phyloP scores from a whole-genome alignment of 2,888 invertebrate genomes.

The Andrena bucephala region DNA sequence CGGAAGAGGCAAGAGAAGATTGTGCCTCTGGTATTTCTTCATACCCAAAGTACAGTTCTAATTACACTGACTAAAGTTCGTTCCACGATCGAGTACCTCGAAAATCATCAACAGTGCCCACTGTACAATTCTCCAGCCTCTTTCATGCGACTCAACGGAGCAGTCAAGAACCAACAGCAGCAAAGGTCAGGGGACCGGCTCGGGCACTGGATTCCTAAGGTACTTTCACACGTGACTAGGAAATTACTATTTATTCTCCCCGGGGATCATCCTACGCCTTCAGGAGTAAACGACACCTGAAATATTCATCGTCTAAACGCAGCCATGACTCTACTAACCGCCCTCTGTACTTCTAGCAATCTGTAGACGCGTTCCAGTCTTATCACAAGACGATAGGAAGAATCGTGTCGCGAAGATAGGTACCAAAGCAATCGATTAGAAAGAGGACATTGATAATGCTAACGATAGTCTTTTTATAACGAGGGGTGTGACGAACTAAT shows the following conservation, averaged over 20 bases:
- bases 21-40: not conserved
- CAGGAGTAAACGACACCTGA: not conserved
- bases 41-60: not conserved
- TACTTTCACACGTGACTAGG: slow-evolving; percentile 84
- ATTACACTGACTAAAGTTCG: not conserved
- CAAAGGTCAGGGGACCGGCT: slow-evolving; percentile 81
- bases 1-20: not conserved
- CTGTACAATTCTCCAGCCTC: slow-evolving; percentile 45
- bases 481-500: not conserved
- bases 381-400: slow-evolving; percentile 12
- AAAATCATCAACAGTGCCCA: slow-evolving; percentile 29
- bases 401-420: slow-evolving; percentile 14
- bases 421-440: not conserved
- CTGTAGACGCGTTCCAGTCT: not conserved
- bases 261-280: slow-evolving; percentile 59
- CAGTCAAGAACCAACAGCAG: slow-evolving; percentile 63
- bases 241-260: slow-evolving; percentile 78
- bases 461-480: not conserved
- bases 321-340: not conserved
- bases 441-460: not conserved
- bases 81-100: not conserved
- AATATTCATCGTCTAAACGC: slow-evolving; percentile 20
- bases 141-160: slow-evolving; percentile 40
- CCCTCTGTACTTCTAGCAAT: not conserved
- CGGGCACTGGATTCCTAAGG: slow-evolving; percentile 79